phyloP scores from a whole-genome alignment of 2,797 vertebrate genomes.

The Hoplostethus atlanticus region DNA sequence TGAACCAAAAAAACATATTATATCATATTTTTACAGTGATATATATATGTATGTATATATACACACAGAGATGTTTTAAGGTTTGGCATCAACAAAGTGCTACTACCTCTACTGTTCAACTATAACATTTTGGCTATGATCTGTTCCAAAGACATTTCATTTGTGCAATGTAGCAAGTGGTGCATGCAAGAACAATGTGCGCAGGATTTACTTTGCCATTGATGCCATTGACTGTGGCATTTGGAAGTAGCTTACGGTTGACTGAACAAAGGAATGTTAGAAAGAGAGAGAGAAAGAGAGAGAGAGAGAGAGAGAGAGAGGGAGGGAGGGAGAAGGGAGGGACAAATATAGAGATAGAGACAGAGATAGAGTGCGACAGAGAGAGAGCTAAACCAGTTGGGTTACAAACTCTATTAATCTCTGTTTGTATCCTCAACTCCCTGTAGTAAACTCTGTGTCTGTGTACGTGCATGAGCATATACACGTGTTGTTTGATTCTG shows the following conservation, averaged over 20 bases:
- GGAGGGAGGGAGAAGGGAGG: slow-evolving; percentile 6
- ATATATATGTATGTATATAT: background rate
- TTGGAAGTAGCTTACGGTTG: slow-evolving; percentile 68
- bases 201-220: slow-evolving; percentile 57
- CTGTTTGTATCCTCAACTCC: slow-evolving; percentile 43
- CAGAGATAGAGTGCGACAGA: slow-evolving; percentile 10
- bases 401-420: slow-evolving; percentile 54
- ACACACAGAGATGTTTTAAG: slow-evolving; percentile 5
- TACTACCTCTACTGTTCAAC: slow-evolving; percentile 6
- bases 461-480: background rate
- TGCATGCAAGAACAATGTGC: slow-evolving; percentile 58
- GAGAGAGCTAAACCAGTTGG: slow-evolving; percentile 20
- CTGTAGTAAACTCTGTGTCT: slow-evolving; percentile 38
- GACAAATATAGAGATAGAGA: slow-evolving; percentile 60
- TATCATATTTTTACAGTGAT: too few species aligned
- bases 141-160: slow-evolving; percentile 37
- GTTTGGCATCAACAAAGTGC: background rate
- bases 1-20: too few species aligned
- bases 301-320: slow-evolving; percentile 25
- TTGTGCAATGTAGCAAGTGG: slow-evolving; percentile 54
- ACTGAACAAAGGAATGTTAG: slow-evolving; percentile 66
- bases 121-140: slow-evolving; percentile 48
- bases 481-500: too few species aligned
- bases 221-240: slow-evolving; percentile 69
- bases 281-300: slow-evolving; percentile 48